A percentile compares a stretch with the other conserved stretches of the same genome.
Conservation (phyloP, 2,797 vertebrate genomes). For the Characodon lateralis region DNA sequence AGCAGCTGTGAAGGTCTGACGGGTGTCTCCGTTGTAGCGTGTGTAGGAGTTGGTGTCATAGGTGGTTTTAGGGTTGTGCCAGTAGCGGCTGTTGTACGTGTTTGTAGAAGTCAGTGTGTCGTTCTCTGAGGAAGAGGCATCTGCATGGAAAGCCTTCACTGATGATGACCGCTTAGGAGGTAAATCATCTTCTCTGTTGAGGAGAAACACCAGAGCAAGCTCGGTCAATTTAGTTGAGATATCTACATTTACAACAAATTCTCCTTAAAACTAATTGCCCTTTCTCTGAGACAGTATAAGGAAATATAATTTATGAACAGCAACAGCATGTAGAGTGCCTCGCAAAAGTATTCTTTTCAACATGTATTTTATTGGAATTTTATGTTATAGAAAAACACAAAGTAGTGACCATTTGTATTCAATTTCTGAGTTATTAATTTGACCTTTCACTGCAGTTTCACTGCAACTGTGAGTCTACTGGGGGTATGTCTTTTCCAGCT, state of each 20-base stretch:
- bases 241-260: rapidly evolving
- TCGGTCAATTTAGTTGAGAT: neutral
- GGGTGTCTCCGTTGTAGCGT: conserved; percentile 88
- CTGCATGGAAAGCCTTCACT: conserved; percentile 91
- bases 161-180: conserved; percentile 90
- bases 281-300: neutral
- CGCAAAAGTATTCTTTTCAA: neutral
- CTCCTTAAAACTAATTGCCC: neutral
- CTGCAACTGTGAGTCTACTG: neutral
- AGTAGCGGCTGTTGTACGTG: conserved; percentile 97
- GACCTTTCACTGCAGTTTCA: neutral
- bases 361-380: neutral
- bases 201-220: conserved; percentile 10
- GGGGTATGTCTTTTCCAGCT: too few relatives aligned
- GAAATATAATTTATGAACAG: neutral
- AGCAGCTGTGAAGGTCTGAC: conserved; percentile 85
- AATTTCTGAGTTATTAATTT: neutral
- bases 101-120: conserved; percentile 97
- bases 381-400: neutral
- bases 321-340: neutral
- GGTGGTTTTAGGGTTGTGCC: conserved; percentile 92
- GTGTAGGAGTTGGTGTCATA: conserved; percentile 88
- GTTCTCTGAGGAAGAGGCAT: conserved; percentile 94
- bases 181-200: conserved; percentile 93
- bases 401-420: neutral